Percentiles rank a stretch among this genome's conserved stretches.
Conservation (phyloP, 1,140 invertebrate species). For the Venustaconcha ellipsiformis region DNA sequence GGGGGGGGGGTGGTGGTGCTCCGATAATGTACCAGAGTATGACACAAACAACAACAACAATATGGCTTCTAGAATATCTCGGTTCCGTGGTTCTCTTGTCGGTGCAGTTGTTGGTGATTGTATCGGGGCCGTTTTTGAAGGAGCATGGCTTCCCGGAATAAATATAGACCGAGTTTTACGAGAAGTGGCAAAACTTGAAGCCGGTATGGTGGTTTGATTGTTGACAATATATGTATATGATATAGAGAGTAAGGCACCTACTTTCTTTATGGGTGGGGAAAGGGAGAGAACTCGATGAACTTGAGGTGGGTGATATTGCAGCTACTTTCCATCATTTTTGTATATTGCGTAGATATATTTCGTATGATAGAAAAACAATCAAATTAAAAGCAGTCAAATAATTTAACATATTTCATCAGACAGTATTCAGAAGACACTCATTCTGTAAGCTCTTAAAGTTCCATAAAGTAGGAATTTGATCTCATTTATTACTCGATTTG, state of each 20-base stretch:
- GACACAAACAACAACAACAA: not conserved
- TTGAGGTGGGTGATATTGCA: not conserved
- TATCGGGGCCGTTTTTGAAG: slow-evolving; percentile 79
- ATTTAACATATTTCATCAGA: too few relatives aligned
- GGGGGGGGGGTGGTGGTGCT: too few relatives aligned
- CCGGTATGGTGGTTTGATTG: slow-evolving; percentile 9
- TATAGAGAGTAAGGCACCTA: not conserved
- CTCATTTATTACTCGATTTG: too few relatives aligned
- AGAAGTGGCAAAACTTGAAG: slow-evolving; percentile 32
- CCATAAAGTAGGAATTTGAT: too few relatives aligned
- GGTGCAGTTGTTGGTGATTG: slow-evolving; percentile 82
- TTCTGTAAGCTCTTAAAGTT: too few relatives aligned
- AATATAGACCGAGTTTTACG: slow-evolving; percentile 19
- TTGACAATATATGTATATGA: not conserved
- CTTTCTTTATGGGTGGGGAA: not conserved
- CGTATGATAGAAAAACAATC: not conserved
- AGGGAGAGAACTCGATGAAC: not conserved
- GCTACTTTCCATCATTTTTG: not conserved
- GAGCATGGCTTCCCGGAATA: slow-evolving; percentile 40
- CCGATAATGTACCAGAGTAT: too few relatives aligned
- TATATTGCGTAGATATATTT: not conserved
- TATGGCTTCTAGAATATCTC: slow-evolving; percentile 34
- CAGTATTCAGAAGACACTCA: too few relatives aligned
- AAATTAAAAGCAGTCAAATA: too few relatives aligned
- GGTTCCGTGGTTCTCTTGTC: slow-evolving; percentile 74